These are phyloP conservation scores for Xestia rhomboidea DNA, from an alignment of 2,888 invertebrate species.

Conservation along the genomic window DNA sequence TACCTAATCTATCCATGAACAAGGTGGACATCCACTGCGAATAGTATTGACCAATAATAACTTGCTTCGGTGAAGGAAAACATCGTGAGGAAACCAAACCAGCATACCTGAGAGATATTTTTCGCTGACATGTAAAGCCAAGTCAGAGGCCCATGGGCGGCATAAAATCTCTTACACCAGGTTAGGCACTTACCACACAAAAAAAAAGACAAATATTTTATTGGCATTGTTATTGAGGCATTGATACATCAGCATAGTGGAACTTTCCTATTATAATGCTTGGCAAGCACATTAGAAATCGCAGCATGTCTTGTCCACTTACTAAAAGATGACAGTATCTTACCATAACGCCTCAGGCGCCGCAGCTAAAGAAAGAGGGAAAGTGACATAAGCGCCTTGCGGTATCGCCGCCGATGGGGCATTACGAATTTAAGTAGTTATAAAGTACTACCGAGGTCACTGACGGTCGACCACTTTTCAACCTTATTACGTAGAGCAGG, in stretches of 20 bases:
- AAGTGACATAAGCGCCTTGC: conserved; percentile 3
- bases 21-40: too few relatives aligned
- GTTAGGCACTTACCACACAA: neutral
- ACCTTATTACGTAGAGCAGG: too few relatives aligned
- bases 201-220: neutral
- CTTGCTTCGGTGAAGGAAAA: too few relatives aligned
- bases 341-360: neutral
- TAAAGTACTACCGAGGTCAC: neutral
- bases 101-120: too few relatives aligned
- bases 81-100: too few relatives aligned
- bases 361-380: neutral
- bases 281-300: neutral
- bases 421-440: conserved; percentile 1
- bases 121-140: too few relatives aligned
- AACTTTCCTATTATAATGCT: neutral
- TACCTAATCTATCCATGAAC: too few relatives aligned
- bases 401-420: too few relatives aligned
- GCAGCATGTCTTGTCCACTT: neutral
- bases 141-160: too few relatives aligned
- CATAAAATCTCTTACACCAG: too few relatives aligned
- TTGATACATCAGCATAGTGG: neutral
- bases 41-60: too few relatives aligned
- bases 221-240: neutral
- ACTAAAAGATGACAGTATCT: neutral
- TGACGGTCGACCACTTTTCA: too few relatives aligned